Conservation (phyloP, 2,797 vertebrate species). For the Rhynchotus rufescens region DNA sequence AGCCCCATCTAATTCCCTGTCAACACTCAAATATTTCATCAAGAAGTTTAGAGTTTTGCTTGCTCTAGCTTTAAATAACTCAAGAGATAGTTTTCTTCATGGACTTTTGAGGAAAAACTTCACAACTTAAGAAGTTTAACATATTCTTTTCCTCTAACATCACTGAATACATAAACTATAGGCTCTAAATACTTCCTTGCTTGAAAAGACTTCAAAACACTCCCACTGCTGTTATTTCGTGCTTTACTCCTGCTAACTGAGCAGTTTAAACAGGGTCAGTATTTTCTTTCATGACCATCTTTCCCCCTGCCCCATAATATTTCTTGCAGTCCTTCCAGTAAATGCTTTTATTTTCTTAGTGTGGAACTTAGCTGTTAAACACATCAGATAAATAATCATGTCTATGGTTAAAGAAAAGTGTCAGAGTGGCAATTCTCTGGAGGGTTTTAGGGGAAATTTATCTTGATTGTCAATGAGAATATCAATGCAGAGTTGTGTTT, state of each 20-base stretch:
- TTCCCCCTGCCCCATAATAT: accelerated
- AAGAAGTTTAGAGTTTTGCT: not conserved
- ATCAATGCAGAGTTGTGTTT: not conserved
- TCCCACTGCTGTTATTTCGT: not conserved
- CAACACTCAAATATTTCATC: not conserved
- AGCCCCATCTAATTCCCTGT: not conserved
- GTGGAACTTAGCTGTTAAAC: not conserved
- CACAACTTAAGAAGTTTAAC: not conserved
- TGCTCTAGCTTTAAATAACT: not conserved
- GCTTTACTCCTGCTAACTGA: not conserved
- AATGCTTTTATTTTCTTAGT: not conserved
- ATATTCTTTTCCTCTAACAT: not conserved
- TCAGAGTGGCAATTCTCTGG: too few species aligned
- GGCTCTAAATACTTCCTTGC: not conserved
- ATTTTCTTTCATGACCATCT: not conserved
- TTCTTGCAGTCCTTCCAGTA: not conserved
- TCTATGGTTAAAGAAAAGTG: too few species aligned
- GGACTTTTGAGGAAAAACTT: not conserved
- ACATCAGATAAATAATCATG: not conserved
- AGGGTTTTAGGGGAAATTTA: not conserved
- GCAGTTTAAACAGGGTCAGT: not conserved
- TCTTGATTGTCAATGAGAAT: not conserved
- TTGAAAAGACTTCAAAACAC: not conserved
- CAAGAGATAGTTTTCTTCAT: not conserved
- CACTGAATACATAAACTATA: not conserved